Conservation (phyloP, 1,140 invertebrate species). For the Neoseiulus cucumeris region DNA sequence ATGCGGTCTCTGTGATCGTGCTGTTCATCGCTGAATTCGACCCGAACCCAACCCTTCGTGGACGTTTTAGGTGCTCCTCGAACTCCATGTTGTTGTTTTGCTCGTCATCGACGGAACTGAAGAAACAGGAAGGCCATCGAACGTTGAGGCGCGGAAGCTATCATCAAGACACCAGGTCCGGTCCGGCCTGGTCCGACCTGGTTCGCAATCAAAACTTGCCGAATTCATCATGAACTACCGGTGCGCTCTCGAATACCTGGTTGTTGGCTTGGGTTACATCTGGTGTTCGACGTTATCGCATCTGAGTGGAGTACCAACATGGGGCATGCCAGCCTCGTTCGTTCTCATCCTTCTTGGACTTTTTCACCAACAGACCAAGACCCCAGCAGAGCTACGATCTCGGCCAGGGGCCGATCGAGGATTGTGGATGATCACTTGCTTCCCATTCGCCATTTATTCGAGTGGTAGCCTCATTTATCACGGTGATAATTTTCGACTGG, state of each 20-base stretch:
- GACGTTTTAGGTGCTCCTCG: too few relatives aligned
- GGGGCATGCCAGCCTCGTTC: slow-evolving; percentile 5
- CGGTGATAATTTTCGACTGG: neutral
- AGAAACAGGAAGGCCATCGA: too few relatives aligned
- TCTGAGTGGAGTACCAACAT: neutral
- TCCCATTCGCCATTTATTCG: slow-evolving; percentile 3
- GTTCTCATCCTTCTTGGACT: neutral
- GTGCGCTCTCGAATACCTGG: neutral
- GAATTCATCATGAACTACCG: neutral
- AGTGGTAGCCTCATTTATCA: neutral
- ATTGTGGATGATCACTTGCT: neutral
- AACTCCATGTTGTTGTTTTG: too few relatives aligned
- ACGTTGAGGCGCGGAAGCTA: too few relatives aligned
- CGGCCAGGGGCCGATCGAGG: neutral
- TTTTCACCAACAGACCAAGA: neutral
- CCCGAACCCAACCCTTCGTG: too few relatives aligned
- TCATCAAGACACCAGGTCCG: too few relatives aligned
- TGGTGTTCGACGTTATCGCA: slow-evolving; percentile 1
- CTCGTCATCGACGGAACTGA: too few relatives aligned
- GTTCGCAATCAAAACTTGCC: too few relatives aligned
- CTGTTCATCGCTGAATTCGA: too few relatives aligned
- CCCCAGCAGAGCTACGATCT: neutral
- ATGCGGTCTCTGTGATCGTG: too few relatives aligned
- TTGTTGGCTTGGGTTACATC: neutral
- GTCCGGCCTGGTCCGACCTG: too few relatives aligned